Evolutionary conservation across 1,140 invertebrate species (phyloP).

Genomic region (Andrena cerasifolii): DNA sequence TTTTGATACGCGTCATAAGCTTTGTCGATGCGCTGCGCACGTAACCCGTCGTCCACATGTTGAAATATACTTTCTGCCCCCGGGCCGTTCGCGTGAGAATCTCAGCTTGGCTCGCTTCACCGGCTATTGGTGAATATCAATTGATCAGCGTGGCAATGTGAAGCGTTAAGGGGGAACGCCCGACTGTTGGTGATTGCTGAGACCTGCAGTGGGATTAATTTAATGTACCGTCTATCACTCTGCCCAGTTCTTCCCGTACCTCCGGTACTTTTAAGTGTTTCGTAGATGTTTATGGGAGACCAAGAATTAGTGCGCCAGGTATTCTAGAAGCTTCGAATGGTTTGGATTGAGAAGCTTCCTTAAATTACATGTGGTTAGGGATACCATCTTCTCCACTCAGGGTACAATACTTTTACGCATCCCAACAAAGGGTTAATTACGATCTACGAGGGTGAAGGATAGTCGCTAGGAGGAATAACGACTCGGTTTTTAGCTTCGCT

Average conservation of each 20-base stretch:
- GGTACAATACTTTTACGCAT: slow-evolving; percentile 55
- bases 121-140: slow-evolving; percentile 16
- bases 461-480: slow-evolving; percentile 51
- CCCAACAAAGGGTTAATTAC: slow-evolving; percentile 63
- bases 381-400: slow-evolving; percentile 1
- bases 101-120: not conserved
- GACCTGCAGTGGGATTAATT: no score
- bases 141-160: slow-evolving; percentile 5
- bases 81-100: slow-evolving; percentile 6
- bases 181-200: not conserved
- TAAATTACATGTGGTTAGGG: slow-evolving; percentile 19
- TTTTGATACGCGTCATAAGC: slow-evolving; percentile 24
- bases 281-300: no score
- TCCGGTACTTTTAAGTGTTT: no score
- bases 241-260: no score
- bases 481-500: slow-evolving; percentile 49
- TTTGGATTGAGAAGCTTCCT: slow-evolving; percentile 2
- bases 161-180: not conserved
- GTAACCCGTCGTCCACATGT: not conserved
- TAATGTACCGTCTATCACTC: no score
- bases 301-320: no score
- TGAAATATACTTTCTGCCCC: slow-evolving; percentile 14
- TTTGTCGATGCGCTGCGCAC: slow-evolving; percentile 27
- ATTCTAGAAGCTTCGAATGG: slow-evolving; percentile 3
- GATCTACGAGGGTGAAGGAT: slow-evolving; percentile 41